Evolutionary conservation across 2,113 vertebrate genomes (phyloP), one percentile per base, ranked within the genome.

Genomic region (Monopterus albus): DNA sequence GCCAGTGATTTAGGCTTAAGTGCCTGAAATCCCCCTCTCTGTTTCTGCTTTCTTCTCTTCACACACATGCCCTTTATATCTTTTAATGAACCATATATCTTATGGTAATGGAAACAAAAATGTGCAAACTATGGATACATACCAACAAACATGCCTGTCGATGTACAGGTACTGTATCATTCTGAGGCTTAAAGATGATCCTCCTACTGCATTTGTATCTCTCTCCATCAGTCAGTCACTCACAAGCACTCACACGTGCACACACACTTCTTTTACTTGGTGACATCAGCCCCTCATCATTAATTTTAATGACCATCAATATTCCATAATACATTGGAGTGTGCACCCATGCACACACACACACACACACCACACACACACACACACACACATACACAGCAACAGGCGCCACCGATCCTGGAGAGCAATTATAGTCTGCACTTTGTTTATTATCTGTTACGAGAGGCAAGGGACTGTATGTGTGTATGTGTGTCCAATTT

Each of bases 221-320:
- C 25, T 51, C 66, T 36, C 8, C 23, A 61, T 50, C 49, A 39
- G 57, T 69, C 59, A 68, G 29, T 21, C 45, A 23, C 40, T 4
- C 52, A 35, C 35, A 40, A 21, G 20, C 60, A 25, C 51, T n/a
- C n/a, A 46, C 25, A 35, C 51, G 47, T 52, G 52, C 39, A 23
- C 58, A 61, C 68, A 53, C 62, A 38, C n/a, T 73, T 66, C 35
- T 69, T 65, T 61, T 71, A 63, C 57, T 56, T 69, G 68, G 77
- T 90, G 83, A 88, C 83, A 88, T 88, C 64, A 90, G 68, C 67
- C 72, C 73, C 56, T 83, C 69, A 84, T 88, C 84, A 89, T 87
- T 78, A 80, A 89, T 89, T 91, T 89, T 91, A 88, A 91, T 88
- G 84, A 84, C 75, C 66, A 69, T 79, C 78, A 88, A 79, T 85